Conservation (phyloP, 2,113 vertebrate species). For the Corvus moneduloides region DNA sequence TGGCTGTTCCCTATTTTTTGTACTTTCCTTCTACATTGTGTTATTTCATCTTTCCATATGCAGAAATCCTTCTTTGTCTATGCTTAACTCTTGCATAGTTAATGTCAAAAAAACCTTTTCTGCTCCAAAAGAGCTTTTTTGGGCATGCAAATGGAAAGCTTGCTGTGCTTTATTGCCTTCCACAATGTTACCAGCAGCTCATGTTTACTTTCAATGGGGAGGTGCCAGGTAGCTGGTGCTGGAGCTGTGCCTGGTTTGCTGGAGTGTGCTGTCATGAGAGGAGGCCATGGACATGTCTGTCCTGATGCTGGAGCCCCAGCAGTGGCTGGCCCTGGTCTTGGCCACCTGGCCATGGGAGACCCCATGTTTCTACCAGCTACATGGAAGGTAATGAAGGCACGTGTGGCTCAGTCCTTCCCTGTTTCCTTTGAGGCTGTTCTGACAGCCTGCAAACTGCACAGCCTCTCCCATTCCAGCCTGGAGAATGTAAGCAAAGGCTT, state of each 20-base stretch:
- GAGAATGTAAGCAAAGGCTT: neutral
- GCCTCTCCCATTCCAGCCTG: neutral
- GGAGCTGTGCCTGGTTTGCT: neutral
- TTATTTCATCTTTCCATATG: neutral
- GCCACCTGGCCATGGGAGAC: neutral
- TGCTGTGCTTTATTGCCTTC: neutral
- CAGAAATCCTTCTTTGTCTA: neutral
- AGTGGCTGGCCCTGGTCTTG: neutral
- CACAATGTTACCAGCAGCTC: neutral
- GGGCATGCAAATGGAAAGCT: neutral
- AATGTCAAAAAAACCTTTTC: neutral
- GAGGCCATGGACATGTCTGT: neutral
- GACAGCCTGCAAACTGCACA: neutral
- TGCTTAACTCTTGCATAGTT: neutral
- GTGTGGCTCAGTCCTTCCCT: neutral
- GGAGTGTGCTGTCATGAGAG: neutral
- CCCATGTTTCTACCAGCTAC: neutral
- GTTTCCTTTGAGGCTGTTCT: neutral
- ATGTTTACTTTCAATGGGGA: neutral
- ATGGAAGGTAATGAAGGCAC: neutral
- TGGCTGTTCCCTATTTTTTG: neutral
- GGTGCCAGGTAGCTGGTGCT: neutral
- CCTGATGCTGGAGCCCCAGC: neutral
- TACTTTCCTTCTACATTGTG: neutral
- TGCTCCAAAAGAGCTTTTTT: neutral